phyloP scores from a whole-genome alignment of 1,140 invertebrate species.

The Heterodera carotae region DNA sequence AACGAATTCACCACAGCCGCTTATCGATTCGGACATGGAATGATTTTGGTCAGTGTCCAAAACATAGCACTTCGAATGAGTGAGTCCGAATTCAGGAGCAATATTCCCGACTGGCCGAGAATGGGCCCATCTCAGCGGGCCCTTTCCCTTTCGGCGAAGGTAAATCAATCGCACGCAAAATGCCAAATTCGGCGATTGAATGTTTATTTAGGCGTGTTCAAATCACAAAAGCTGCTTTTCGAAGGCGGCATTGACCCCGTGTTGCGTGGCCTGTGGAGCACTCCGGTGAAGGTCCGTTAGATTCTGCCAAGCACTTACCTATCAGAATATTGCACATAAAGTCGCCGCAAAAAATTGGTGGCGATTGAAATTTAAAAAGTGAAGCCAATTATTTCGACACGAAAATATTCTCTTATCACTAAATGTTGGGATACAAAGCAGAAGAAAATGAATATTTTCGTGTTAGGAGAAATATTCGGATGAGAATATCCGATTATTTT shows the following conservation, averaged over 20 bases:
- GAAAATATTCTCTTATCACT: too few species aligned
- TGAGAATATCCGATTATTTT: too few species aligned
- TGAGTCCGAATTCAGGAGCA: conserved; percentile 33
- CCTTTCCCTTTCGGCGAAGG: conserved; percentile 63
- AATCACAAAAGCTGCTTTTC: conserved; percentile 63
- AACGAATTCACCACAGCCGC: conserved; percentile 74
- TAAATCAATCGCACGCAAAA: background rate
- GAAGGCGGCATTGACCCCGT: conserved; percentile 69
- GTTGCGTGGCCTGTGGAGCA: conserved; percentile 80
- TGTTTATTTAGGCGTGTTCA: conserved; percentile 64
- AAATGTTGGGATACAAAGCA: too few species aligned
- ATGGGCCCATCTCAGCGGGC: conserved; percentile 50
- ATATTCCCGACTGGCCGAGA: conserved; percentile 50
- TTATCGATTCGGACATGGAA: conserved; percentile 72
- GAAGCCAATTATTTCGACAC: too few species aligned
- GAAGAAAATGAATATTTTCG: too few species aligned
- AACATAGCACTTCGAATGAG: background rate
- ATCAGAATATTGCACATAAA: background rate
- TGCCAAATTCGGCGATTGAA: background rate
- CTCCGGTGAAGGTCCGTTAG: conserved; percentile 73
- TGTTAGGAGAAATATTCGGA: too few species aligned
- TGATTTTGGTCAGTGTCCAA: conserved; percentile 66
- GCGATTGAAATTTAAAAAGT: too few species aligned
- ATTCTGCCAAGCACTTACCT: too few species aligned
- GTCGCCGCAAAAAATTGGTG: too few species aligned